Percentiles rank a stretch among this genome's conserved stretches.
These are phyloP conservation scores for human DNA, from an alignment of 2,113 vertebrate species.

Conservation along the genomic window GRCh38 chr19:47486501-47487000, in stretches of 20 bases:
- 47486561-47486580: no score
- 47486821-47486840: background rate
- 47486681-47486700: background rate
- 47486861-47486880: background rate
- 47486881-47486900: accelerated
- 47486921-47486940: background rate
- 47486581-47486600: no score
- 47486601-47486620: background rate
- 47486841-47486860: background rate
- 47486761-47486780: background rate
- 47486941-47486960: background rate
- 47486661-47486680: background rate
- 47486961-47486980: background rate
- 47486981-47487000: background rate
- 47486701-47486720: background rate
- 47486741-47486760: background rate
- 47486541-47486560: no score
- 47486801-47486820: background rate
- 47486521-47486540: no score
- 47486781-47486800: background rate
- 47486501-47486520: no score
- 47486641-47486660: background rate
- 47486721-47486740: background rate
- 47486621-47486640: background rate
- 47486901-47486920: background rate